Conservation (phyloP, 2,888 invertebrate genomes). For the Ennomos erosarius region DNA sequence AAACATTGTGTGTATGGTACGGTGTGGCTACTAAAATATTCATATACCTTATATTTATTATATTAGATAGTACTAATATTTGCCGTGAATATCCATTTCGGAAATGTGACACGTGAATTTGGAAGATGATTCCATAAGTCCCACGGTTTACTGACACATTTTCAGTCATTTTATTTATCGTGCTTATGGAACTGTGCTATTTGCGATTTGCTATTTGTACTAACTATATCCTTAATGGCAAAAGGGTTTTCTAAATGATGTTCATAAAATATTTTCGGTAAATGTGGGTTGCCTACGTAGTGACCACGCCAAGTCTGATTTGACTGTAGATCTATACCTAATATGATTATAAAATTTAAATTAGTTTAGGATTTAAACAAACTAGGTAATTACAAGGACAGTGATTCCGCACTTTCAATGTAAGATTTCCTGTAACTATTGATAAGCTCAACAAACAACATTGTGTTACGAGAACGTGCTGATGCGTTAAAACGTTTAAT, state of each 20-base stretch:
- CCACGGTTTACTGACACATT: background rate
- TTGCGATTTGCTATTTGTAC: no score
- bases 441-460: constrained; percentile 1
- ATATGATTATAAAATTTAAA: no score
- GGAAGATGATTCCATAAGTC: no score
- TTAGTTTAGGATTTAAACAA: no score
- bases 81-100: no score
- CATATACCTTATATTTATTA: constrained; percentile 9
- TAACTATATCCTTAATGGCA: no score
- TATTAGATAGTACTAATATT: constrained; percentile 7
- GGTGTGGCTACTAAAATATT: constrained; percentile 18
- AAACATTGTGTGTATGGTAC: constrained; percentile 11
- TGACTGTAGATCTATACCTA: no score
- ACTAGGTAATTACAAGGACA: background rate
- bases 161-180: constrained; percentile 1
- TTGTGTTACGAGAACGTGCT: background rate
- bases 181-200: no score
- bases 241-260: no score
- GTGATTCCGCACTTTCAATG: background rate
- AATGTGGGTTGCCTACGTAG: no score
- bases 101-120: no score
- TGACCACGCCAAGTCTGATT: no score
- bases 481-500: constrained; percentile 4
- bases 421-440: background rate
- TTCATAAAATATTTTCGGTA: background rate